phyloP scores from a whole-genome alignment of 2,113 vertebrate species.

The Gasterosteus aculeatus region DNA sequence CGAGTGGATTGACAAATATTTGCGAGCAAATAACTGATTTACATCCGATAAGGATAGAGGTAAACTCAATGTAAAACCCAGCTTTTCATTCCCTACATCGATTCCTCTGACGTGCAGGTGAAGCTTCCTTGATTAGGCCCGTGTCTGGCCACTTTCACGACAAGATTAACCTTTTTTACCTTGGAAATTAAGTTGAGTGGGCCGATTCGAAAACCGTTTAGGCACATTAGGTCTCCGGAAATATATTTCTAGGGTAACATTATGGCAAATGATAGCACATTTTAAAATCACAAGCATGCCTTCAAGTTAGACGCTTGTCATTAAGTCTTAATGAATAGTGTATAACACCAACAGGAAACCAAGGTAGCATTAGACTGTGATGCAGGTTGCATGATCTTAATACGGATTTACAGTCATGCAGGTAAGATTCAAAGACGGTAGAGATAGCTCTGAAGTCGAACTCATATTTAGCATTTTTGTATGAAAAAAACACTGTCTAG shows the following conservation, averaged over 20 bases:
- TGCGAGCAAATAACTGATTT: slow-evolving; percentile 66
- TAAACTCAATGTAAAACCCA: slow-evolving; percentile 59
- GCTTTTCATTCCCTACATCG: slow-evolving; percentile 54
- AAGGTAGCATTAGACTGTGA: neutral
- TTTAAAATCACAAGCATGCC: slow-evolving; percentile 50
- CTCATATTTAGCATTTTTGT: neutral
- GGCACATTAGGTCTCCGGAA: slow-evolving; percentile 42
- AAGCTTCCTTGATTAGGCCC: slow-evolving; percentile 48
- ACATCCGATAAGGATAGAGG: slow-evolving; percentile 45
- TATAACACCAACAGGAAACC: slow-evolving; percentile 33
- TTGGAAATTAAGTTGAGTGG: slow-evolving; percentile 45
- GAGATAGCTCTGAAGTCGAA: neutral
- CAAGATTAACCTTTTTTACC: slow-evolving; percentile 37
- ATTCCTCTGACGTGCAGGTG: slow-evolving; percentile 46
- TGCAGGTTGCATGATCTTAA: neutral
- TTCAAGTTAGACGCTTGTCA: slow-evolving; percentile 42
- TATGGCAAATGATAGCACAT: slow-evolving; percentile 43
- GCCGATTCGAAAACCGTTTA: slow-evolving; percentile 33
- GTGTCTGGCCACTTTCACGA: slow-evolving; percentile 34
- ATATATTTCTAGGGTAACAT: slow-evolving; percentile 46
- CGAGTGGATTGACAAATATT: slow-evolving; percentile 47
- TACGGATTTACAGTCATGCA: slow-evolving; percentile 1
- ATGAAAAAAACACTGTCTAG: neutral
- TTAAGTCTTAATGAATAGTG: slow-evolving; percentile 44
- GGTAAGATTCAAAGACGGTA: neutral